phyloP scores from a whole-genome alignment of 2,888 invertebrate species.

The Pristionchus japonicus region DNA sequence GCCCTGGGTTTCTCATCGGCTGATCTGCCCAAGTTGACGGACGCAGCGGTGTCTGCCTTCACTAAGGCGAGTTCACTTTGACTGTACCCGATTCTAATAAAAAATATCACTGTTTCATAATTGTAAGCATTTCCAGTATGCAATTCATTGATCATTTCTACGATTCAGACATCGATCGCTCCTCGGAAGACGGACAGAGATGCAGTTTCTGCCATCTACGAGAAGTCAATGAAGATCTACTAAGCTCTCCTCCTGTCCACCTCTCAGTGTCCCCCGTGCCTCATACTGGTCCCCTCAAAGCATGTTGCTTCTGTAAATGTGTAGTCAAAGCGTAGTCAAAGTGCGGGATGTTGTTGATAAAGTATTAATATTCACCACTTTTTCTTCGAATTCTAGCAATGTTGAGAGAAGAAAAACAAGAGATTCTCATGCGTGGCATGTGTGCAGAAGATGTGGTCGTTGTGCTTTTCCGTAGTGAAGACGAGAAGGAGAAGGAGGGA shows the following conservation, averaged over 20 bases:
- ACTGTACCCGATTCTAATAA: too few species aligned
- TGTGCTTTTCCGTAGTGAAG: background rate
- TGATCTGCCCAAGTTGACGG: conserved; percentile 57
- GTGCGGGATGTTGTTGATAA: background rate
- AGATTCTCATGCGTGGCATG: background rate
- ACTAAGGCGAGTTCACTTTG: conserved; percentile 52
- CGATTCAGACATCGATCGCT: conserved; percentile 61
- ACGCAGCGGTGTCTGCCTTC: conserved; percentile 69
- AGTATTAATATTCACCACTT: background rate
- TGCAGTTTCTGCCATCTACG: conserved; percentile 68
- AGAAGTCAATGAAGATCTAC: conserved; percentile 69
- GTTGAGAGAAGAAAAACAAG: background rate
- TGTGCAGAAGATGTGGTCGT: background rate
- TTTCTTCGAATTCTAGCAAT: too few species aligned
- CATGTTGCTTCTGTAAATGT: background rate
- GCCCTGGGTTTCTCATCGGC: conserved; percentile 45
- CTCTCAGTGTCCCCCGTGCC: background rate
- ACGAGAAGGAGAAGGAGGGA: background rate
- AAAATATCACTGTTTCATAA: too few species aligned
- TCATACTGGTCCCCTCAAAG: background rate
- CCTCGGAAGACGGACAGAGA: conserved; percentile 69
- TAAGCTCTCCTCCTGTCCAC: conserved; percentile 44
- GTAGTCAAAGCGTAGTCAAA: background rate
- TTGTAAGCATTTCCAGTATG: background rate
- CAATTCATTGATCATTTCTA: background rate